Evolutionary conservation across 2,888 invertebrate genomes (phyloP), one percentile per base, ranked within the genome.

Genomic region (Liposcelis brunnea): DNA sequence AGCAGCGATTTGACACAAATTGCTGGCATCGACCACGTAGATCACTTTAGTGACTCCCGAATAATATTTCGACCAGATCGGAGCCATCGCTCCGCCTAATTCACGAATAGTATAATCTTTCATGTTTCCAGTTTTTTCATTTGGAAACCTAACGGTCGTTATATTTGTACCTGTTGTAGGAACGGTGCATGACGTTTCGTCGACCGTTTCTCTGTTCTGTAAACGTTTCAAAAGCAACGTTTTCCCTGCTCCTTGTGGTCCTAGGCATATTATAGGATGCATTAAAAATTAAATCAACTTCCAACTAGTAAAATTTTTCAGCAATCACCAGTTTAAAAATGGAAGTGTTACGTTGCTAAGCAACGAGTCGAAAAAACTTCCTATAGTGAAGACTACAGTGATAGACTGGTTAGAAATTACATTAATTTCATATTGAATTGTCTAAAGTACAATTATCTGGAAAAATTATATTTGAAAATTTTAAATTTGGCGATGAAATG

Each of bases 1-100:
- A 2, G 82, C 82, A 1, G 85, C 83, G 56, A 86, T 85, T 64
- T 85, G 85, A 55, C 86, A 86, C 34, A 86, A 65, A 64, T 86
- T 85, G 10, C 85, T 83, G 0, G 82, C 77, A 57, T 87, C 86
- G 14, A 86, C 79, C 1, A 85, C 84, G 55, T 79, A 86, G 49
- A 86, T 74, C 1, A 87, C 69, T 55, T 64, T 63, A 31, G 54
- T 53, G 42, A 61, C 59, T 49, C 74, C 73, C 36, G 71, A 70
- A 51, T 79, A 78, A 59, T 85, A 85, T 56, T 77, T 78, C 16
- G 71, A 71, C 86, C 86, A 87, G 43, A 86, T 66, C 2, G 83
- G 78, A 44, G 82, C 81, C 80, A 87, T 82, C 50, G 73, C 71
- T 2, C 86, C 85, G 0, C 87, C 86, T 19, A 86, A 67, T 63